Conservation (phyloP, 53 echinoderm and acorn worm genomes). For the Paracentrotus lividus region DNA sequence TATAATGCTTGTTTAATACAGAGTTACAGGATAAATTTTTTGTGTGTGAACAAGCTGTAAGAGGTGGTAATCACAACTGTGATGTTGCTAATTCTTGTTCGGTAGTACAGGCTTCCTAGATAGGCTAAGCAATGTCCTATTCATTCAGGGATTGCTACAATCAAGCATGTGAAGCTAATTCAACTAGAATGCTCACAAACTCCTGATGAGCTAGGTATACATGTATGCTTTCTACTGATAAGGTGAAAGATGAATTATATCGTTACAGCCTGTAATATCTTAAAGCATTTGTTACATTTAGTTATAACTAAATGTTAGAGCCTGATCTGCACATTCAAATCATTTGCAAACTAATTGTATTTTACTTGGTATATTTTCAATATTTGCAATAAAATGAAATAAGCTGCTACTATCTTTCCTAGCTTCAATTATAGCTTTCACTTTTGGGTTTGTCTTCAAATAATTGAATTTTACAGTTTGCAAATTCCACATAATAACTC, state of each 20-base stretch:
- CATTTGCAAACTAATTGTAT: not conserved
- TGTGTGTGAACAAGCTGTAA: not conserved
- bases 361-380: too few relatives aligned
- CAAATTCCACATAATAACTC: not conserved
- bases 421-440: too few relatives aligned
- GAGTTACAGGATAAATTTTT: not conserved
- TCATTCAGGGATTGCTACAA: conserved; percentile 4
- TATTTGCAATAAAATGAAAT: too few relatives aligned
- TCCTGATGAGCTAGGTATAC: not conserved
- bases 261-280: not conserved
- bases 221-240: conserved; percentile 23
- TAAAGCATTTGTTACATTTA: not conserved
- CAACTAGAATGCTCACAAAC: conserved; percentile 27
- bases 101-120: conserved; percentile 10
- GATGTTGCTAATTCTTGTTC: conserved; percentile 32
- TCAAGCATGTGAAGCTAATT: conserved; percentile 2
- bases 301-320: not conserved
- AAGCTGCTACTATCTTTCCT: not conserved
- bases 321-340: not conserved
- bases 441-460: not conserved
- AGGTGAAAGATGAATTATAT: not conserved
- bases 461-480: too few relatives aligned
- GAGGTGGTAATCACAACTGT: conserved; percentile 20
- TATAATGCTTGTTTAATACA: too few relatives aligned
- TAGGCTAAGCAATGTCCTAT: conserved; percentile 12